Conservation (phyloP, 2,797 vertebrate species). For the Anolis apletophallus region DNA sequence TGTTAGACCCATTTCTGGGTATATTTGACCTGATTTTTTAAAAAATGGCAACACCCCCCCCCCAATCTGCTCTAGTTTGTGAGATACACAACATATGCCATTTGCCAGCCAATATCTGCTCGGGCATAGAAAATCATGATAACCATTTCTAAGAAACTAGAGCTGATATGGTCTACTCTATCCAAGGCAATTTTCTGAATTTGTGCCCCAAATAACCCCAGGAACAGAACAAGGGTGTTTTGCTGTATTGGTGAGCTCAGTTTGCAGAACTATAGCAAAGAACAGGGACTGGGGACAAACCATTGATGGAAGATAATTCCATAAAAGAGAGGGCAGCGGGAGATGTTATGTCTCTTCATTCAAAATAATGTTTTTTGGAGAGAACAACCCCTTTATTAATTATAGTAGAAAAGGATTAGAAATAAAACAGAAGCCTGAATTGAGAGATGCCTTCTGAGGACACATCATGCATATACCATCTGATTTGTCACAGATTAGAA, state of each 20-base stretch:
- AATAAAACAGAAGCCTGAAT: not conserved
- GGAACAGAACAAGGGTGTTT: not conserved
- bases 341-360: not conserved
- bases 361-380: not conserved
- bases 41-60: too few relatives aligned
- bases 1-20: too few relatives aligned
- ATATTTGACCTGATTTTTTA: too few relatives aligned
- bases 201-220: too few relatives aligned
- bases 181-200: too few relatives aligned
- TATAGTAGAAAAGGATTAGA: not conserved
- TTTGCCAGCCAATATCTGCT: too few relatives aligned
- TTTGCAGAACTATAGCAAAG: slow-evolving; percentile 14
- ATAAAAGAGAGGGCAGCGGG: slow-evolving; percentile 1
- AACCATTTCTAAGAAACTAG: too few relatives aligned
- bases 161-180: too few relatives aligned
- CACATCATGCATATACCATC: not conserved
- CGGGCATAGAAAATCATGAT: too few relatives aligned
- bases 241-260: not conserved
- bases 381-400: slow-evolving; percentile 14
- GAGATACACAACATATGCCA: too few relatives aligned
- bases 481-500: not conserved
- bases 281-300: not conserved
- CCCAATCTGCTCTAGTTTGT: too few relatives aligned
- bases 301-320: not conserved
- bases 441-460: not conserved